phyloP scores from a whole-genome alignment of 2,113 vertebrate species.

The Ariopsis seemanni region DNA sequence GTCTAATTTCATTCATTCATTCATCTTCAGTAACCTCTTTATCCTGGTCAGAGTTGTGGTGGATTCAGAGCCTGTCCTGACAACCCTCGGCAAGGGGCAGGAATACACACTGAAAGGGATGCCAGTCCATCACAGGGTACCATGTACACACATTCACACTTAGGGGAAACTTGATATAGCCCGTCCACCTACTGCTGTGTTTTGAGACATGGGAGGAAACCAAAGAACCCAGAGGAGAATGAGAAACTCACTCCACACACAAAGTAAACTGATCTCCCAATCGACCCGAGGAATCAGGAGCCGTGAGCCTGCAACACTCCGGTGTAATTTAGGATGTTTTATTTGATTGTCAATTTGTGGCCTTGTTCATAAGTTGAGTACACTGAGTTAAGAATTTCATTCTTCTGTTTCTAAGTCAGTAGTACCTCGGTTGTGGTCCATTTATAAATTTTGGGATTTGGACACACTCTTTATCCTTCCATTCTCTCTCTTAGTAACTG shows the following conservation, averaged over 20 bases:
- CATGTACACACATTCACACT: not conserved
- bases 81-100: not conserved
- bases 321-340: slow-evolving; percentile 25
- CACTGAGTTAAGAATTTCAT: slow-evolving; percentile 40
- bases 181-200: too few species aligned
- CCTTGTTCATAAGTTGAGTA: slow-evolving; percentile 22
- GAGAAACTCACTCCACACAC: not conserved
- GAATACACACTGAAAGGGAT: not conserved
- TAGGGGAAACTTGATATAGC: not conserved
- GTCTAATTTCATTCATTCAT: slow-evolving; percentile 3
- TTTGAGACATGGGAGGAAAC: not conserved
- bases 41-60: not conserved
- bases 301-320: not conserved
- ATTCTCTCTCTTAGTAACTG: slow-evolving; percentile 51
- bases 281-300: not conserved
- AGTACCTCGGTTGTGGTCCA: slow-evolving; percentile 60
- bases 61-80: not conserved
- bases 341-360: slow-evolving; percentile 34
- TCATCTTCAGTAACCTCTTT: not conserved
- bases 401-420: slow-evolving; percentile 32
- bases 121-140: not conserved
- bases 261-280: not conserved
- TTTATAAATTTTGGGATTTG: slow-evolving; percentile 38
- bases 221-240: not conserved
- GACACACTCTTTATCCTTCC: slow-evolving; percentile 43